Base-by-base conservation (phyloP, 2,113 vertebrate species). In the Lasiurus borealis region DNA sequence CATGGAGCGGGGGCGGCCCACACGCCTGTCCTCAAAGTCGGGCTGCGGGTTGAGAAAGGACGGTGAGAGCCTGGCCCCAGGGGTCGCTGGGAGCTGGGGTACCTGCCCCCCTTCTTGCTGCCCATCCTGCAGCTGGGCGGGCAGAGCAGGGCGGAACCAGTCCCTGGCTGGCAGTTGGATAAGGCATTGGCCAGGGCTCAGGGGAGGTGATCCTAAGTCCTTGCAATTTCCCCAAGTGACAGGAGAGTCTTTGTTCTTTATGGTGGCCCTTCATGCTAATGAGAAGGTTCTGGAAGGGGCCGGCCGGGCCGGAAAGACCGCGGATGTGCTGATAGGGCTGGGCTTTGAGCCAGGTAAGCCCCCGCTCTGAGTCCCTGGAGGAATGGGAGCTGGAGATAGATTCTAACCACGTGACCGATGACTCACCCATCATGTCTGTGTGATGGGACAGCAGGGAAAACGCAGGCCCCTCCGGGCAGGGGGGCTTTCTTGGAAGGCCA, bases 1-100 rank as follows among this genome's bases (percentile, higher is more conserved):
- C 98, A 99, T 98, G 0, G 99, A 99, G 52, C 99, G 98, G 0
- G 99, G 99, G 29, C 99, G 99, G 78, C 98, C 99, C 0, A 99
- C 97, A 77, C 99, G 98, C 96, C 98, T 98, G 66, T 99, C 99
- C 78, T 99, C 99, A 89, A 99, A 97, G 73, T 99, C 99, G 0
- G 99, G 99, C 99, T 99, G 0, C 11, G 27, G 92, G 80, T 12
- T n/a, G 59, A 76, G 54, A 78, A n/a, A 18, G 6, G 64, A 12
- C 3, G 40, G 68, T 92, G 8, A 85, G 40, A 44, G 78, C 12
- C 27, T 23, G 25, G 23, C 18, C 19, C 27, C 34, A 27, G 0
- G 0, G 4, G 12, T 0, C 0, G 13, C 2, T 0, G 16, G 11
- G 14, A 23, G 31, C 3, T 5, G 23, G 71, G 34, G 14, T 2